phyloP scores from a whole-genome alignment of 1,140 invertebrate species.

The Teleopsis dalmanni region DNA sequence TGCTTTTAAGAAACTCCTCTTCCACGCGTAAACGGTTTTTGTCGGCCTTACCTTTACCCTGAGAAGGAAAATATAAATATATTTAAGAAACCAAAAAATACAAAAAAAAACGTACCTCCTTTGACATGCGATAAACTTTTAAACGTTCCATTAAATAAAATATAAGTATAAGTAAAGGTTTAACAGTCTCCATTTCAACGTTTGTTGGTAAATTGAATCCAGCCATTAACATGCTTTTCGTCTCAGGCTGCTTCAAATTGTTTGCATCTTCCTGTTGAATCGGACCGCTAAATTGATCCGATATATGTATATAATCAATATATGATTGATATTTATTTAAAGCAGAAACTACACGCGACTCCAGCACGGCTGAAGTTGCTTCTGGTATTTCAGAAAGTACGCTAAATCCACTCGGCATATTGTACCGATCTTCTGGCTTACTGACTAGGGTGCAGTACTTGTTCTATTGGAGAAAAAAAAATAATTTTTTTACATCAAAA shows the following conservation, averaged over 20 bases:
- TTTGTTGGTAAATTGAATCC: constrained; percentile 67
- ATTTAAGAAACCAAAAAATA: background rate
- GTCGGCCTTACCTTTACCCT: constrained; percentile 84
- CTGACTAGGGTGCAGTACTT: constrained; percentile 83
- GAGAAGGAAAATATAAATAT: background rate
- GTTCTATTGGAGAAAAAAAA: constrained; percentile 50
- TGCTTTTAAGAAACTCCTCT: constrained; percentile 87
- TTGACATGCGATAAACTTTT: constrained; percentile 78
- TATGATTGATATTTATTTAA: constrained; percentile 77
- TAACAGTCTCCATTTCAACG: constrained; percentile 64
- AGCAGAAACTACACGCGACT: constrained; percentile 72
- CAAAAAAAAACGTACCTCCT: constrained; percentile 62
- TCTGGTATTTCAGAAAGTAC: constrained; percentile 88
- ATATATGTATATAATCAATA: constrained; percentile 95
- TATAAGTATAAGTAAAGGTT: constrained; percentile 75
- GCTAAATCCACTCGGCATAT: constrained; percentile 69
- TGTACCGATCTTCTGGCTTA: constrained; percentile 79
- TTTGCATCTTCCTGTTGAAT: constrained; percentile 69
- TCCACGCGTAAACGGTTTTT: constrained; percentile 86
- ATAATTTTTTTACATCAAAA: background rate
- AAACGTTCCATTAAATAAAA: constrained; percentile 91
- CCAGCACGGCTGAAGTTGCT: constrained; percentile 68
- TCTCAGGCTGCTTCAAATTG: constrained; percentile 59
- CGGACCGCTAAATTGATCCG: constrained; percentile 87
- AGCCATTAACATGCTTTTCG: constrained; percentile 74